These are phyloP conservation scores for Zaprionus bogoriensis DNA, from an alignment of 2,888 invertebrate species.

Conservation along the genomic window DNA sequence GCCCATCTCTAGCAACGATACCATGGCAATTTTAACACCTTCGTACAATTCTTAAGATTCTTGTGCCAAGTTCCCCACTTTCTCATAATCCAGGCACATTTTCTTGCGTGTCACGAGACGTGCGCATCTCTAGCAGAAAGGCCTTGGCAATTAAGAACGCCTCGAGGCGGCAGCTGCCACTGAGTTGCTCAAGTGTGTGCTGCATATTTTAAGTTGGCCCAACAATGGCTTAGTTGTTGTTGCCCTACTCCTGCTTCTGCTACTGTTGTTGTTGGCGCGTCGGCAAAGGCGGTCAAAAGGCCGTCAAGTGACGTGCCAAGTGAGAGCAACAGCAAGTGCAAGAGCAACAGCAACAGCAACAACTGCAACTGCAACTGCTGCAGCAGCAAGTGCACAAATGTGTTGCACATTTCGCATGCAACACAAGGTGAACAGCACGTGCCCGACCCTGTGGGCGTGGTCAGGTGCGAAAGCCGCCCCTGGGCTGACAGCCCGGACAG, in stretches of 20 bases:
- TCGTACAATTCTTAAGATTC: too few relatives aligned
- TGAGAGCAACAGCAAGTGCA: constrained; percentile 22
- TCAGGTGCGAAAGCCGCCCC: constrained; percentile 37
- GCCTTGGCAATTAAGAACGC: constrained; percentile 48
- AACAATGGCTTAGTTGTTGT: constrained; percentile 27
- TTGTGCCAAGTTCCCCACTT: too few relatives aligned
- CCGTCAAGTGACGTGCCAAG: constrained; percentile 63
- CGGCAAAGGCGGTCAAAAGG: constrained; percentile 69
- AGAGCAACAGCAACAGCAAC: constrained; percentile 1
- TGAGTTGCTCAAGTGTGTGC: constrained; percentile 55
- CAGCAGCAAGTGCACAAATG: constrained; percentile 65
- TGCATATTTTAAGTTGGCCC: constrained; percentile 62
- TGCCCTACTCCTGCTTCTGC: constrained; percentile 9
- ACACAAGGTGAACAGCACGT: constrained; percentile 39
- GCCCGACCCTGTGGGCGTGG: constrained; percentile 33
- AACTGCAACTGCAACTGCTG: constrained; percentile 18
- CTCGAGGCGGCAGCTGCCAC: constrained; percentile 49
- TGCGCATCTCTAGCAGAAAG: constrained; percentile 2
- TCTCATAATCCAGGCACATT: background rate
- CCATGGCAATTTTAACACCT: too few relatives aligned
- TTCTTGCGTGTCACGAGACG: constrained; percentile 8
- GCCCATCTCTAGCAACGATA: too few relatives aligned
- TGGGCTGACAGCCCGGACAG: constrained; percentile 42
- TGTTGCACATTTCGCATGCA: constrained; percentile 71
- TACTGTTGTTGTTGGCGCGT: constrained; percentile 26